These are phyloP conservation scores for Tipula vernalis DNA, from an alignment of 2,888 invertebrate genomes.

Conservation along the genomic window DNA sequence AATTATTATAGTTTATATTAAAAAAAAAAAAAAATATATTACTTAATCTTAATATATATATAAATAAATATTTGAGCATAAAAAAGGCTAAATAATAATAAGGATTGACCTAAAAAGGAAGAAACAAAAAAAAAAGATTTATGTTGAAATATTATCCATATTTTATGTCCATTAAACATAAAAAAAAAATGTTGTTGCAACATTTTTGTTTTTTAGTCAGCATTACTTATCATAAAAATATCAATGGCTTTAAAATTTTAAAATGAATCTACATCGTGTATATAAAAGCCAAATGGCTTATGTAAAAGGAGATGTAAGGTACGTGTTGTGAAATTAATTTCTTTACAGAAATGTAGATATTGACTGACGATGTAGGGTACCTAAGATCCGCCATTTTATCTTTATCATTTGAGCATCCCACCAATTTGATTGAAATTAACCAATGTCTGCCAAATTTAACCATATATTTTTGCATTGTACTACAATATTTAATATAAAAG, in stretches of 20 bases:
- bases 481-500: no score
- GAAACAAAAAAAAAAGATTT: not conserved
- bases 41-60: not conserved
- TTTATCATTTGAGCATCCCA: no score
- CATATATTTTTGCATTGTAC: no score
- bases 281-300: no score
- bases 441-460: no score
- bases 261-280: no score
- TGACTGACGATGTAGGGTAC: no score
- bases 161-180: not conserved
- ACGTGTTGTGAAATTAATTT: no score
- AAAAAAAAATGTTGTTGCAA: not conserved
- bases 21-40: not conserved
- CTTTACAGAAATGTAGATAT: no score
- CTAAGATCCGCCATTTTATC: no score
- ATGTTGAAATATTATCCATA: not conserved
- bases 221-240: not conserved
- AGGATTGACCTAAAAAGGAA: not conserved
- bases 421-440: no score
- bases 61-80: not conserved
- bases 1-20: not conserved
- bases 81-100: not conserved
- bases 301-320: no score
- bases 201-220: not conserved
- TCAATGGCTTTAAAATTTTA: not conserved